Evolutionary conservation across 2,113 vertebrate genomes (phyloP).

Genomic region (Saccopteryx bilineata): DNA sequence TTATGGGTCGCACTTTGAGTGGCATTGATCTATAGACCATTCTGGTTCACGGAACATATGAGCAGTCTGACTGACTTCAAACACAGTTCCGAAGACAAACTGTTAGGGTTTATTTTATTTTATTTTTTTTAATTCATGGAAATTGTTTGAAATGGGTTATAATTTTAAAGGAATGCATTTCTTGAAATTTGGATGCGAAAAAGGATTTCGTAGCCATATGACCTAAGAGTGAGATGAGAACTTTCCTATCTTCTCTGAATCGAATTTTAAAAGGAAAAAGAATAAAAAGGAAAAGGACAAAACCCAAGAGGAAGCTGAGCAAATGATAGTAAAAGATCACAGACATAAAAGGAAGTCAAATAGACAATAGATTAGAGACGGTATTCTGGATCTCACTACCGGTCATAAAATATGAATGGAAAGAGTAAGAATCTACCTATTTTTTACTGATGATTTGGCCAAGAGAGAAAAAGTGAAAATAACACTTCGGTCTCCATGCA

Average conservation of each 20-base stretch:
- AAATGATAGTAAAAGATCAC: not conserved
- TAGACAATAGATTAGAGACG: not conserved
- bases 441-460: not conserved
- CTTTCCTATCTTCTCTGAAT: not conserved
- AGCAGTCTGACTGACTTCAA: not conserved
- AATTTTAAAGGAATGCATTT: slow-evolving; percentile 5
- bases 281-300: not conserved
- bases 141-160: not conserved
- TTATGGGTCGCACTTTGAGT: not conserved
- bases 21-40: not conserved
- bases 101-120: not conserved
- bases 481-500: not conserved
- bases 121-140: not conserved
- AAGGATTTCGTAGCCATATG: not conserved
- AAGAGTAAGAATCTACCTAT: not conserved
- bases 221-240: not conserved
- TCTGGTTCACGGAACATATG: not conserved
- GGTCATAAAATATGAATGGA: not conserved
- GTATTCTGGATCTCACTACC: not conserved
- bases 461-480: not conserved
- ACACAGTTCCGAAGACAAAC: not conserved
- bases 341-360: not conserved
- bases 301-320: not conserved
- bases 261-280: slow-evolving; percentile 9
- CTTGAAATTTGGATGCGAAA: slow-evolving; percentile 2